Conservation (phyloP, 2,113 vertebrate species). For the Pituophis catenifer region DNA sequence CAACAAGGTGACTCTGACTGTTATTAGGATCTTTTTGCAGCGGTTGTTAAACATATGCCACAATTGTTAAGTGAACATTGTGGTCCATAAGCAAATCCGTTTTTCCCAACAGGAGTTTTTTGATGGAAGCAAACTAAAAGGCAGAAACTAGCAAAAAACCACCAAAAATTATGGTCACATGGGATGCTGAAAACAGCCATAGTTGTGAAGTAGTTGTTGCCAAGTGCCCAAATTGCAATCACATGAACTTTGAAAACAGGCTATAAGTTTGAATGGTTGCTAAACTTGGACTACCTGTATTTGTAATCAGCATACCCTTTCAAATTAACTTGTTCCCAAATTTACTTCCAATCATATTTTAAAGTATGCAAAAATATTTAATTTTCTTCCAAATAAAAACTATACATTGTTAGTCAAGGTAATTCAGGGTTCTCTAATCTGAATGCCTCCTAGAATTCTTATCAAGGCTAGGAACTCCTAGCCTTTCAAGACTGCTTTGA, state of each 20-base stretch:
- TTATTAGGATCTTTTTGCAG: background rate
- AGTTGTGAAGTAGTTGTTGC: background rate
- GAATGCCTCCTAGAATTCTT: background rate
- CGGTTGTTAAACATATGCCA: background rate
- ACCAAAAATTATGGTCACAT: background rate
- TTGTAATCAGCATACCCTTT: background rate
- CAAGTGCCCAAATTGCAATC: background rate
- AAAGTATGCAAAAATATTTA: background rate
- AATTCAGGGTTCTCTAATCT: background rate
- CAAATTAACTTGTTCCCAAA: background rate
- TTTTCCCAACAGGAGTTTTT: background rate
- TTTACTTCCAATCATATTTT: background rate
- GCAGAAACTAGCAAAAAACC: background rate
- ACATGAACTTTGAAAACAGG: background rate
- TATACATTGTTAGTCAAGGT: background rate
- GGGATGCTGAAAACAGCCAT: background rate
- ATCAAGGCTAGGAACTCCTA: background rate
- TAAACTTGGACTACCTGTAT: background rate
- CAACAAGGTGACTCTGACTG: background rate
- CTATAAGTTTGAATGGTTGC: background rate
- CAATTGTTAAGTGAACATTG: background rate
- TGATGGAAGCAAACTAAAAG: background rate
- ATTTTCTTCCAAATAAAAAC: background rate
- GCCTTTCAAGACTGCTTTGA: background rate
- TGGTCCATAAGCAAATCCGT: background rate